phyloP scores from a whole-genome alignment of 2,113 vertebrate genomes.

The Larimichthys polyactis region DNA sequence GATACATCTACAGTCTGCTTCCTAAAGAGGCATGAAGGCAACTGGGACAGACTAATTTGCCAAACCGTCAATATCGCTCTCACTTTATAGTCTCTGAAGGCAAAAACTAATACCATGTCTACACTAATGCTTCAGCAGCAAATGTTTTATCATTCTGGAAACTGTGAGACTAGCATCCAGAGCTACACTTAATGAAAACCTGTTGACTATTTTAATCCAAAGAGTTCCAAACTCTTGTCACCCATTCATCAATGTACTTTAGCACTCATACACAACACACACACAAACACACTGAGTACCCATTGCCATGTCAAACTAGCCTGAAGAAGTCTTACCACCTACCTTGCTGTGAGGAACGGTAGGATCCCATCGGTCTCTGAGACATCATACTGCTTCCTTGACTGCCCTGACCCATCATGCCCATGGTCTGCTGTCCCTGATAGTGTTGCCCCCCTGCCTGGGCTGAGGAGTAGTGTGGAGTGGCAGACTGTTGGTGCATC shows the following conservation, averaged over 20 bases:
- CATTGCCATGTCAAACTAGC: neutral
- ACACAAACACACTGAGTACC: conserved; percentile 12
- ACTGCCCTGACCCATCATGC: conserved; percentile 94
- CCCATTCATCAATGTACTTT: neutral
- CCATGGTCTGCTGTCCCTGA: conserved; percentile 92
- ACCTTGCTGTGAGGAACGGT: conserved; percentile 96
- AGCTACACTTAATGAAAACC: neutral
- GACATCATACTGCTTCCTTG: conserved; percentile 91
- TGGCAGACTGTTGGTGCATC: conserved; percentile 96
- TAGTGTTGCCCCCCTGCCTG: conserved; percentile 92
- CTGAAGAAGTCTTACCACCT: conserved; percentile 42
- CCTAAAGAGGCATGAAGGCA: conserved; percentile 61
- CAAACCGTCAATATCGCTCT: conserved; percentile 9
- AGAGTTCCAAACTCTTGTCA: neutral
- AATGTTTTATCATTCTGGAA: neutral
- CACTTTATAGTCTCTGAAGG: conserved; percentile 1
- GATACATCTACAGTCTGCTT: conserved; percentile 58
- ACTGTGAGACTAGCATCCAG: neutral
- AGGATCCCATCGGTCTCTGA: conserved; percentile 92
- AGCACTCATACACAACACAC: conserved; percentile 21
- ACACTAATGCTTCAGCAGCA: neutral
- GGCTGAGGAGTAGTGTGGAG: conserved; percentile 90
- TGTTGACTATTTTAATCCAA: neutral
- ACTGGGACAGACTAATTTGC: neutral
- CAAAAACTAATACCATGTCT: neutral